phyloP scores from a whole-genome alignment of 2,888 invertebrate species.

The Lacanobia wlatinum region DNA sequence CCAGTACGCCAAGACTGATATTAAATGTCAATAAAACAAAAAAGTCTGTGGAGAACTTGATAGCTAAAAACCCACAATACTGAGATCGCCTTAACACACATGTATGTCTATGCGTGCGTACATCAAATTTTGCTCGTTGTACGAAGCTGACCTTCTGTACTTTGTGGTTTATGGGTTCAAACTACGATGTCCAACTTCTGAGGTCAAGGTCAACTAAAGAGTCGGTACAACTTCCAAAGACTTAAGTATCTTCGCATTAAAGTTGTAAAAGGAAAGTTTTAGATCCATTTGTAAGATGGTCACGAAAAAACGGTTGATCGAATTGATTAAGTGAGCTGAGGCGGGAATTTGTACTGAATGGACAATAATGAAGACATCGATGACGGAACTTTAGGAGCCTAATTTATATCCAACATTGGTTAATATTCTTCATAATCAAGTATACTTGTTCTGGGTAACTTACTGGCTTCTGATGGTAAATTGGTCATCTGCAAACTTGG shows the following conservation, averaged over 20 bases:
- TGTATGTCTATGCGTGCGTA: too few relatives aligned
- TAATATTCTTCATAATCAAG: too few relatives aligned
- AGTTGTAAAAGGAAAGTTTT: conserved; percentile 50
- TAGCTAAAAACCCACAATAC: too few relatives aligned
- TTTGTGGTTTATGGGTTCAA: conserved; percentile 1
- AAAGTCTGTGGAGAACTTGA: too few relatives aligned
- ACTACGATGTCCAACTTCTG: conserved; percentile 25
- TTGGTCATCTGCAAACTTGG: background rate
- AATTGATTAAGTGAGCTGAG: conserved; percentile 32
- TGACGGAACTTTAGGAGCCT: background rate
- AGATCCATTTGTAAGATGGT: conserved; percentile 33
- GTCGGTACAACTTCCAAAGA: conserved; percentile 44
- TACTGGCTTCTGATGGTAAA: background rate
- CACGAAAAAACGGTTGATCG: conserved; percentile 25
- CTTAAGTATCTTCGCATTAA: conserved; percentile 48
- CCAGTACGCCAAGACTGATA: too few relatives aligned
- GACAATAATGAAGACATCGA: background rate
- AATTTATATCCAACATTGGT: background rate
- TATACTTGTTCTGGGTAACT: background rate
- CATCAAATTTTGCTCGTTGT: too few relatives aligned
- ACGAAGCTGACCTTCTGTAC: background rate
- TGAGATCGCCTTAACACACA: too few relatives aligned
- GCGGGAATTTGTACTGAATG: conserved; percentile 21
- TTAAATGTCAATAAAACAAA: too few relatives aligned
- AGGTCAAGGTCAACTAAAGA: conserved; percentile 48